phyloP scores from a whole-genome alignment of 2,113 vertebrate species.

The Nothocercus nigrocapillus region DNA sequence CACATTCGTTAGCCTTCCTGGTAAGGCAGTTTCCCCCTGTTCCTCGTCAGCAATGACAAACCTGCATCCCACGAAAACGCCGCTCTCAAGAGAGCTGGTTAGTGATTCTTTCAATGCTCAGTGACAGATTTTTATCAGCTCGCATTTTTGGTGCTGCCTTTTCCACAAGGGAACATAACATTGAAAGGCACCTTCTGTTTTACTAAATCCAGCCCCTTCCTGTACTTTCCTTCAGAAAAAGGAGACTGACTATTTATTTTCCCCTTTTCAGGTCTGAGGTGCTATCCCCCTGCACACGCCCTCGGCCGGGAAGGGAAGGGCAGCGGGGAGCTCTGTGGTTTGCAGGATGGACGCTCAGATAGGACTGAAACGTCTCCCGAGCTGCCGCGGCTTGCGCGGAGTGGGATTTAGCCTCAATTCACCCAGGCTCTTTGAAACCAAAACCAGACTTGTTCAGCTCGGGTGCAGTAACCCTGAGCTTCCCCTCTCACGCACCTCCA shows the following conservation, averaged over 20 bases:
- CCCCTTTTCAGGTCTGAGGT: no score
- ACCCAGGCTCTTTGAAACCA: background rate
- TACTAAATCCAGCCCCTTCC: background rate
- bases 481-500: background rate
- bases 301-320: no score
- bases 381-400: background rate
- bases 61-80: no score
- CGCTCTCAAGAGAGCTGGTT: background rate
- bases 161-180: background rate
- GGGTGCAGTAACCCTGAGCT: background rate
- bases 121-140: background rate
- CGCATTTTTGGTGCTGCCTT: background rate
- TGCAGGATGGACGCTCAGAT: fast-evolving
- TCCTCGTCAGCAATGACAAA: background rate
- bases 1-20: background rate
- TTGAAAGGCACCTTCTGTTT: background rate
- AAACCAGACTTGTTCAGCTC: background rate
- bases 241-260: background rate
- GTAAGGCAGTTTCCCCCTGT: background rate
- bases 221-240: background rate
- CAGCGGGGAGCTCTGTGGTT: background rate
- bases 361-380: background rate
- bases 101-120: no score
- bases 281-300: background rate
- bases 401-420: fast-evolving